phyloP scores from a whole-genome alignment of 2,888 invertebrate genomes.

The Acrobeloides nanus region DNA sequence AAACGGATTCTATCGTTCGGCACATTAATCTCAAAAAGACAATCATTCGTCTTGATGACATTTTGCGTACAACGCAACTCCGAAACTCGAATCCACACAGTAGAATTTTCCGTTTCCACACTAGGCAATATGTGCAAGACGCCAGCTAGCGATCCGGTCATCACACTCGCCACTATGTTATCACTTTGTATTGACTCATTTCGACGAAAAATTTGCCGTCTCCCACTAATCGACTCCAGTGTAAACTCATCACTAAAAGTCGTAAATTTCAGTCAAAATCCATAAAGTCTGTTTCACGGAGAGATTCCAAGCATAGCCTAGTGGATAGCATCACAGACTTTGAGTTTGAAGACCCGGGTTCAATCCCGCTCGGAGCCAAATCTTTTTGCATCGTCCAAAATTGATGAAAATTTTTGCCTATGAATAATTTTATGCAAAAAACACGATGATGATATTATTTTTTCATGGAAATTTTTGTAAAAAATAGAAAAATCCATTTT shows the following conservation, averaged over 20 bases:
- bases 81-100: slow-evolving; percentile 12
- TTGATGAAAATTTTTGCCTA: no score
- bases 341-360: neutral
- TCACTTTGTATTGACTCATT: slow-evolving; percentile 6
- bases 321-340: neutral
- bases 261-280: slow-evolving; percentile 6
- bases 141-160: slow-evolving; percentile 3
- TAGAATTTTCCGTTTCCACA: neutral
- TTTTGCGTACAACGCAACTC: slow-evolving; percentile 15
- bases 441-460: no score
- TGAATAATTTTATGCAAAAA: no score
- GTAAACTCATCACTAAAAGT: slow-evolving; percentile 11
- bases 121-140: slow-evolving; percentile 21
- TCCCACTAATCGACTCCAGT: slow-evolving; percentile 10
- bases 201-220: slow-evolving; percentile 1
- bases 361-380: no score
- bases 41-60: slow-evolving; percentile 17
- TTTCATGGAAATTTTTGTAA: no score
- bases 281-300: neutral
- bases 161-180: neutral
- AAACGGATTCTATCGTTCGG: slow-evolving; percentile 12
- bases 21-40: slow-evolving; percentile 25
- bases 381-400: no score
- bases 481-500: no score
- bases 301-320: neutral